Base-by-base conservation (phyloP, 2,888 invertebrate species). In the Hybos culiciformis region DNA sequence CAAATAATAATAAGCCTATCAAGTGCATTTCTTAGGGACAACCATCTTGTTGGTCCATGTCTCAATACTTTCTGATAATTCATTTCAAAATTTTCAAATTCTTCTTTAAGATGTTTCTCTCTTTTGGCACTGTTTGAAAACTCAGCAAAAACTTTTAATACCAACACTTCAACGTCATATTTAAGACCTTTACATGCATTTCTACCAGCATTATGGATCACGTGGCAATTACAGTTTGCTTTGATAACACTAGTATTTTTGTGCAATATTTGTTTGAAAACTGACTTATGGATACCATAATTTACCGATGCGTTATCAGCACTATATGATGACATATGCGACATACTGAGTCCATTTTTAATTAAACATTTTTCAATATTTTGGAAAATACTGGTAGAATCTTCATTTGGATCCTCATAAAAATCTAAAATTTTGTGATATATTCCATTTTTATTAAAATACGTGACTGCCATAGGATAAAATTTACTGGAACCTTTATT, bases 301-400 rank as follows among this genome's bases (percentile, higher is more conserved):
- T 42, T 42, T n/a, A 32, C 42, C 29, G 37, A 20, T 14, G 34
- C 36, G 19, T 41, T 41, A 14, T 41, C 41, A 19, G 41, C 41
- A 11, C 34, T 26, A 14, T 34, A 37, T 21, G 29, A 18, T 20
- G 42, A 37, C n/a, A 42, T 31, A 17, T 31, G n/a, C 12, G 26
- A 17, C 20, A 42, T 37, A 32, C 29, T 37, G 11, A 37, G 17
- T 11, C 37, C 37, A 21, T 20, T 20, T 15, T 12, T 4, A 21
- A 31, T 17, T 21, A 42, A 32, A 31, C 24, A 37, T 9, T 32
- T 42, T 37, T 37, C 21, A 32, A 37, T 32, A 32, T 20, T 36
- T 34, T 17, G 15, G 19, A 26, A 40, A 21, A 40, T 39, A 31
- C 18, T 34, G 24, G 14, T 18, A 24, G 34, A 23, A 14, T 18